phyloP scores from a whole-genome alignment of 2,888 invertebrate species.

The Ophion obscuratus region DNA sequence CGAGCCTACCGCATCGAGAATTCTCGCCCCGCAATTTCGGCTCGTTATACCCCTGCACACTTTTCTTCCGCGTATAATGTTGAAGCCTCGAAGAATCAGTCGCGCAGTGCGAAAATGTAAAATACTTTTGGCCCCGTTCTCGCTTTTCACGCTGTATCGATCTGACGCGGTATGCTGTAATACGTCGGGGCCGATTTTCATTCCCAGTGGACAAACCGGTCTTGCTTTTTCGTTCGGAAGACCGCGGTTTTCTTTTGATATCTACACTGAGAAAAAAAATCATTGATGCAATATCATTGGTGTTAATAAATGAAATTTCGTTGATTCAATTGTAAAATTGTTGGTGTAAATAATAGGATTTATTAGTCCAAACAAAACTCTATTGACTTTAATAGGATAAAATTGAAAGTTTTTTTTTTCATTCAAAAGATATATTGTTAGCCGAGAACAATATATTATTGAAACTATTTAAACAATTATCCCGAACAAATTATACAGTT shows the following conservation, averaged over 20 bases:
- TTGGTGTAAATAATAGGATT: no score
- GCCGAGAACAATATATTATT: no score
- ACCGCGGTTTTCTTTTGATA: not conserved
- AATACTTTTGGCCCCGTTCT: not conserved
- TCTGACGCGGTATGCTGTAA: conserved; percentile 3
- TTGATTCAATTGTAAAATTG: no score
- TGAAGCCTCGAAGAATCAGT: not conserved
- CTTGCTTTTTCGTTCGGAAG: not conserved
- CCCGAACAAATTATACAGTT: no score
- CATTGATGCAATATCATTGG: no score
- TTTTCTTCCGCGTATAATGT: not conserved
- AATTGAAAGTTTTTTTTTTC: no score
- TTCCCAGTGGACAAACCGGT: conserved; percentile 8
- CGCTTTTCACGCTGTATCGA: not conserved
- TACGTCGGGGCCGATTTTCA: not conserved
- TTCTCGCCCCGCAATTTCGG: not conserved
- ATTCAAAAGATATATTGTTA: no score
- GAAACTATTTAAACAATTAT: no score
- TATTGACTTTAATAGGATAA: no score
- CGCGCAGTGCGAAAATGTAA: conserved; percentile 11
- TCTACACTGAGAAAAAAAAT: not conserved
- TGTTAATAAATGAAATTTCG: no score
- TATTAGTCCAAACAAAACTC: no score
- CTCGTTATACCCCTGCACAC: not conserved
- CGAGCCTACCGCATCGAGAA: not conserved